Evolutionary conservation across 2,888 invertebrate genomes (phyloP), one percentile per base, ranked within the genome.

Genomic region (Pollenia griseotomentosa): DNA sequence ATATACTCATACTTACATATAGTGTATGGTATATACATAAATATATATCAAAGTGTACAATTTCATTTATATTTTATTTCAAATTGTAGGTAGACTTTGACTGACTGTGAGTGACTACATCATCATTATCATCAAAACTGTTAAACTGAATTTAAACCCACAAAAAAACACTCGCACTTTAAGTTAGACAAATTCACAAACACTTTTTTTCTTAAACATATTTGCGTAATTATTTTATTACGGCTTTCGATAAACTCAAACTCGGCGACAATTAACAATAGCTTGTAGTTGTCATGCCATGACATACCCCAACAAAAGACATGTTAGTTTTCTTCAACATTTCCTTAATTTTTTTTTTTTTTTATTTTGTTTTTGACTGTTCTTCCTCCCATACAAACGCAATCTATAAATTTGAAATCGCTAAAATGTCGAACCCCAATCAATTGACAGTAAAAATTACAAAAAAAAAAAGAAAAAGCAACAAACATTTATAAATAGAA

Each of bases 361-460:
- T 33, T 19, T 23, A 48, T 40, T 40, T 6, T 40, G n/a, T 77
- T 53, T 44, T 44, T 65, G 19, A 8, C n/a, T 59, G 16, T 59
- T 59, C n/a, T 11, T 74, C 33, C 16, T 66, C 46, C 46, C 63
- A 23, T 44, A 12, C 46, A 48, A 55, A 46, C 63, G 19, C 44
- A 63, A 61, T 75, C 83, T 63, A 75, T 83, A 80, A 79, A 79
- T 84, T 79, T 73, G 14, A 80, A 86, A 79, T 83, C 61, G 83
- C 80, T 77, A 57, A 71, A 83, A 77, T 81, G 77, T 88, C 87
- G 86, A 88, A 86, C 84, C 86, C 88, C 82, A 86, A 89, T 86
- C 88, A 89, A 89, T 89, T 87, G 87, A 86, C 84, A 87, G 70
- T 46, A 84, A 75, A 80, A 74, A 59, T 74, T 42, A 66, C 23